Percentiles rank a stretch among this genome's conserved stretches.
phyloP scores from a whole-genome alignment of 2,888 invertebrate species.

The Ditula angustiorana region DNA sequence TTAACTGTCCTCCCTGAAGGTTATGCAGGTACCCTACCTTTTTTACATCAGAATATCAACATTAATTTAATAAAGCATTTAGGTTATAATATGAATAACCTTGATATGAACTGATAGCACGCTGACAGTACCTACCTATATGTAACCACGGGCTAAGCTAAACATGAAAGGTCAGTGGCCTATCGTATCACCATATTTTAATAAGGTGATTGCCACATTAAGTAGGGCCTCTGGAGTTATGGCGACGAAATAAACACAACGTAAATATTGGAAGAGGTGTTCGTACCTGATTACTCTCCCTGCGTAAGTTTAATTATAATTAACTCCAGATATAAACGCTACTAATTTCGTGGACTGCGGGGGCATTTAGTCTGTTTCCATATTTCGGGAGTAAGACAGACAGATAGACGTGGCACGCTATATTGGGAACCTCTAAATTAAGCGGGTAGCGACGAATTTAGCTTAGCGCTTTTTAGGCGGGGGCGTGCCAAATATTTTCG shows the following conservation, averaged over 20 bases:
- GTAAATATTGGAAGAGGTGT: constrained; percentile 15
- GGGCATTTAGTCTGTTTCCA: constrained; percentile 20
- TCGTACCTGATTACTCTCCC: constrained; percentile 8
- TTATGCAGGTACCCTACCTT: constrained; percentile 3
- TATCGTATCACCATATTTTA: constrained; percentile 37
- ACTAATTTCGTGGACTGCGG: constrained; percentile 20
- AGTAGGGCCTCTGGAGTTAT: constrained; percentile 1
- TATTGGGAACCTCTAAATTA: constrained; percentile 35
- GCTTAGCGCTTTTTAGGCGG: constrained; percentile 17
- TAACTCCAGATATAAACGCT: constrained; percentile 3
- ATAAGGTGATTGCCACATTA: constrained; percentile 25
- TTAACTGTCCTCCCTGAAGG: background rate
- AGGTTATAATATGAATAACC: constrained; percentile 20
- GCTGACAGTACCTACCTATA: constrained; percentile 10
- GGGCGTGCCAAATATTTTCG: constrained; percentile 28
- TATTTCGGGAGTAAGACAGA: constrained; percentile 38
- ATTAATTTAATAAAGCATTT: background rate
- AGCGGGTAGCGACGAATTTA: constrained; percentile 34
- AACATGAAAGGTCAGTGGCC: constrained; percentile 35
- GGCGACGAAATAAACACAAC: constrained; percentile 18
- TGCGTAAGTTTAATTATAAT: constrained; percentile 7
- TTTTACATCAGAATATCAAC: background rate
- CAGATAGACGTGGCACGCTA: constrained; percentile 39
- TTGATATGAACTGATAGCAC: constrained; percentile 37
- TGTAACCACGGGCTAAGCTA: constrained; percentile 18